phyloP scores from a whole-genome alignment of 2,113 vertebrate genomes.

The Lampris megalopsis region DNA sequence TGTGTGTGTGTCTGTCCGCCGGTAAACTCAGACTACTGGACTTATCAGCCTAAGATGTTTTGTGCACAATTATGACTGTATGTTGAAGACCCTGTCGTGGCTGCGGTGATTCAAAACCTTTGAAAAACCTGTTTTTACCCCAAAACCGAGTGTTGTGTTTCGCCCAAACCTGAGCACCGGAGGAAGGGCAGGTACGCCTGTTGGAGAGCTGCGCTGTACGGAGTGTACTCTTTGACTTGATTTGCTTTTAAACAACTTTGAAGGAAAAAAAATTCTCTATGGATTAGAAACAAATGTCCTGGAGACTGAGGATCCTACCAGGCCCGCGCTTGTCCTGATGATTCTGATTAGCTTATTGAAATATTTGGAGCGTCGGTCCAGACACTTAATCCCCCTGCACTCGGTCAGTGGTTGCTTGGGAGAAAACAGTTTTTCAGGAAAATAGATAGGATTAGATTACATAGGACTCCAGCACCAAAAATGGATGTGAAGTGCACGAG shows the following conservation, averaged over 20 bases:
- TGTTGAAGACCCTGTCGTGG: too few species aligned
- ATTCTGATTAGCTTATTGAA: constrained; percentile 26
- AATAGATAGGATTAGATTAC: constrained; percentile 16
- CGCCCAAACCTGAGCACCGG: too few species aligned
- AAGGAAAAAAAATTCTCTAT: neutral
- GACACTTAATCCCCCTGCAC: constrained; percentile 20
- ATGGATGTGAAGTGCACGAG: constrained; percentile 25
- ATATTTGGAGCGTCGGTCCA: constrained; percentile 38
- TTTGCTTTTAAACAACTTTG: neutral
- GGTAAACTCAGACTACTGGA: too few species aligned
- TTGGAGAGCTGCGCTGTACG: too few species aligned
- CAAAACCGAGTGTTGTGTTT: too few species aligned
- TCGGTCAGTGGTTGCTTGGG: constrained; percentile 3
- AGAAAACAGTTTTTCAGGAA: constrained; percentile 12
- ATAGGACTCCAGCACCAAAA: constrained; percentile 19
- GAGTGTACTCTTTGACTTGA: too few species aligned
- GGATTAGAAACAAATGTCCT: constrained; percentile 43
- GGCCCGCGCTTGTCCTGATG: constrained; percentile 13
- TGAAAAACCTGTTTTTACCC: too few species aligned
- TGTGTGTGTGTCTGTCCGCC: too few species aligned
- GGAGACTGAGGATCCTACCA: constrained; percentile 3
- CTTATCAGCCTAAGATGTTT: too few species aligned
- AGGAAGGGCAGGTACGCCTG: too few species aligned
- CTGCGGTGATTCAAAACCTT: too few species aligned
- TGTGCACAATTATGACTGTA: too few species aligned